Evolutionary conservation across 2,888 invertebrate species (phyloP).

Genomic region (Hypena proboscidalis): DNA sequence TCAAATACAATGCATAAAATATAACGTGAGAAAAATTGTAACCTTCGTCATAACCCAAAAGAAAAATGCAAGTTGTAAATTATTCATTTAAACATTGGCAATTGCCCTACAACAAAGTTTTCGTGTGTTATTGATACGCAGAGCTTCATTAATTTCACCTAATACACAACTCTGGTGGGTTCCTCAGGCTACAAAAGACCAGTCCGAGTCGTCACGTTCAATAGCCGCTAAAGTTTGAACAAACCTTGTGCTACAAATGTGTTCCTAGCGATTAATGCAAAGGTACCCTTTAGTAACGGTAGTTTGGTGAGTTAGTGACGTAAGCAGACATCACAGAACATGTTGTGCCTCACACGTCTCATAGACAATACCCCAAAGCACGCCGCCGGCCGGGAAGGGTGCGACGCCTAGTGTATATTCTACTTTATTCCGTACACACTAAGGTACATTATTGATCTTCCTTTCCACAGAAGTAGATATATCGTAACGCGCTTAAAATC

Average conservation of each 20-base stretch:
- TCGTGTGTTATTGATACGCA: no score
- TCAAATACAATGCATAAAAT: no score
- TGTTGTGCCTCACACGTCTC: constrained; percentile 69
- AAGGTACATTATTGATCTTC: background rate
- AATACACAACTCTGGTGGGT: no score
- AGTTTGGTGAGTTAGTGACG: constrained; percentile 54
- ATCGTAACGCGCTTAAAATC: no score
- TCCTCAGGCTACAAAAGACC: no score
- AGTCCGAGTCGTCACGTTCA: no score
- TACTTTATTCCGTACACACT: constrained; percentile 3
- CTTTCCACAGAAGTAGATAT: no score
- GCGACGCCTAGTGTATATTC: constrained; percentile 51
- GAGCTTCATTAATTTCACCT: no score
- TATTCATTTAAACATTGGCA: background rate
- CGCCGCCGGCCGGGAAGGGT: constrained; percentile 40
- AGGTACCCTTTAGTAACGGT: constrained; percentile 7
- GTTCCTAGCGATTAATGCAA: constrained; percentile 11
- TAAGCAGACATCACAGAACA: constrained; percentile 71
- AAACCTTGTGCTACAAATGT: constrained; percentile 37
- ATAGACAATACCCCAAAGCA: constrained; percentile 76
- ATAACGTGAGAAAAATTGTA: no score
- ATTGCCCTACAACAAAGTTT: background rate
- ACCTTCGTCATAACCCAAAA: no score
- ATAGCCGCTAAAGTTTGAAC: no score
- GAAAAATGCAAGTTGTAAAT: no score